Conservation (phyloP, 2,113 vertebrate genomes). For the Symphodus melops region DNA sequence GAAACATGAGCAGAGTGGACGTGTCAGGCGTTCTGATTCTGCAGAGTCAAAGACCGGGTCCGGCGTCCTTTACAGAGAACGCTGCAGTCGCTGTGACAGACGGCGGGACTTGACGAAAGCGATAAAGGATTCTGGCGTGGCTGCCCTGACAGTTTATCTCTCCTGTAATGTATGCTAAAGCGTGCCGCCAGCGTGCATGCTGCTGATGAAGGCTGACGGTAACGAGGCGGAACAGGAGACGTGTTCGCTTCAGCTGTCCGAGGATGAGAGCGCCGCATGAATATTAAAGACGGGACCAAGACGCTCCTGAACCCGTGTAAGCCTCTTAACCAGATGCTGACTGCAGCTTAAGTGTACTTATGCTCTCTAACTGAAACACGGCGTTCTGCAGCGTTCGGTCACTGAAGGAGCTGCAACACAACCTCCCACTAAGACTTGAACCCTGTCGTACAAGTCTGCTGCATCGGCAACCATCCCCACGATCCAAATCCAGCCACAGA, state of each 20-base stretch:
- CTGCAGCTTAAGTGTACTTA: neutral
- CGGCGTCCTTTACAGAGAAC: neutral
- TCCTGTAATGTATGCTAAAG: neutral
- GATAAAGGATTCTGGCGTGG: conserved; percentile 4
- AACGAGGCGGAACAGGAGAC: conserved; percentile 25
- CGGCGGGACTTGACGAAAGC: neutral
- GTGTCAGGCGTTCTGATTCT: too few species aligned
- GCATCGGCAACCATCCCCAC: too few species aligned
- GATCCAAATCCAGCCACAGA: too few species aligned
- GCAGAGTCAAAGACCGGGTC: neutral
- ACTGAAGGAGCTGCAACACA: too few species aligned
- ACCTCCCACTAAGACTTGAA: too few species aligned
- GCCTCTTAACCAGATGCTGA: conserved; percentile 2
- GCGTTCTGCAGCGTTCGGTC: neutral
- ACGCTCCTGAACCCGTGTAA: neutral
- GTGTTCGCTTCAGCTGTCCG: conserved; percentile 1
- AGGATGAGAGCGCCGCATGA: neutral
- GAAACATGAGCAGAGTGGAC: conserved; percentile 32
- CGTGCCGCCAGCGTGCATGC: conserved; percentile 5
- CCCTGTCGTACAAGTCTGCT: too few species aligned
- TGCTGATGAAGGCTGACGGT: conserved; percentile 21
- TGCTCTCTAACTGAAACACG: neutral
- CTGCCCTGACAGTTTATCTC: neutral
- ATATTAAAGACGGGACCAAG: conserved; percentile 1
- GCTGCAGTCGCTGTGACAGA: too few species aligned